A percentile compares a stretch with the other conserved stretches of the same genome.
Conservation (phyloP, 2,888 invertebrate genomes). For the Prenolepis imparis region DNA sequence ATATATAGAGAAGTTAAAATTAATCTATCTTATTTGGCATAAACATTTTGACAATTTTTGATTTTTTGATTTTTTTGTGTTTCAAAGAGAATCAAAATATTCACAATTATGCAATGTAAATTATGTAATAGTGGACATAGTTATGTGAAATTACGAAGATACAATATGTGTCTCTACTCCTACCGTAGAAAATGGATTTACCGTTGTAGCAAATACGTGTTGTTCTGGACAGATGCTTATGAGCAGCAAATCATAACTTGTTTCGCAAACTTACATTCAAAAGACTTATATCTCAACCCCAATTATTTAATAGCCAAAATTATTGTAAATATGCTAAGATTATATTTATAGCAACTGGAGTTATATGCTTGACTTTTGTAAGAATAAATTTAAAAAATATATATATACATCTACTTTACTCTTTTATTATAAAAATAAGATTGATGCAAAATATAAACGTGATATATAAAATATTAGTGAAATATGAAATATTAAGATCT, state of each 20-base stretch:
- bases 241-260: constrained; percentile 5
- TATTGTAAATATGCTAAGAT: constrained; percentile 6
- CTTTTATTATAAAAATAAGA: not conserved
- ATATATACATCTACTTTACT: not conserved
- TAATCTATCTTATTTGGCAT: not conserved
- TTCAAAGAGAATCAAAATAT: not conserved
- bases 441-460: not conserved
- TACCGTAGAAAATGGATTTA: constrained; percentile 47
- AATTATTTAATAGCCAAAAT: constrained; percentile 11
- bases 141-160: constrained; percentile 2
- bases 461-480: too few species aligned
- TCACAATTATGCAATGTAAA: not conserved
- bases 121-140: not conserved
- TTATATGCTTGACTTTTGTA: not conserved
- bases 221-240: not conserved
- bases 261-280: not conserved
- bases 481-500: not conserved
- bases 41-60: not conserved
- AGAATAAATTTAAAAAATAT: constrained; percentile 20
- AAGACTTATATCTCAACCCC: not conserved
- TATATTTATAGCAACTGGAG: not conserved
- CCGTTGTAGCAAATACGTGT: constrained; percentile 23
- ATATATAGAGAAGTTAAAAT: not conserved
- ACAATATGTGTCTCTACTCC: not conserved
- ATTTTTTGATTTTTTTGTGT: not conserved